Evolutionary conservation across 2,113 vertebrate species (phyloP).

Genomic region (Ovibos moschatus): DNA sequence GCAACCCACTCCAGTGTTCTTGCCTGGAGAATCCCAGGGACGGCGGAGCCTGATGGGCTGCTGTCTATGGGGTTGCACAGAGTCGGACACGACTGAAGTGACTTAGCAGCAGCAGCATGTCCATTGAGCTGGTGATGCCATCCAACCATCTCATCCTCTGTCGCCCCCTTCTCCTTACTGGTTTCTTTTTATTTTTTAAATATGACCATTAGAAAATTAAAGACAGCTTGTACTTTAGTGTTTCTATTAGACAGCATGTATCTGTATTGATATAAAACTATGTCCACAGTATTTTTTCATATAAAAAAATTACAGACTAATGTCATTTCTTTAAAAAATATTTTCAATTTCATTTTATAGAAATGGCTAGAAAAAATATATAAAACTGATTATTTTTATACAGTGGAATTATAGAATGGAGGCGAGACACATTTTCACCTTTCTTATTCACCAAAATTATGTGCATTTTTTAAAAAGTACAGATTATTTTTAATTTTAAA

Average conservation of each 20-base stretch:
- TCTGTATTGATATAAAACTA: neutral
- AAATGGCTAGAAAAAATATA: neutral
- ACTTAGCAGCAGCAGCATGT: neutral
- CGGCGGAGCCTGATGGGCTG: no score
- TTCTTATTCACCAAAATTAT: neutral
- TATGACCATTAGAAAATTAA: neutral
- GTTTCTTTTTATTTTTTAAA: neutral
- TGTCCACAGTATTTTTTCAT: neutral
- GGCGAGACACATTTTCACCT: neutral
- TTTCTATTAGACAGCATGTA: neutral
- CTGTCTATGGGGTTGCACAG: rapidly evolving
- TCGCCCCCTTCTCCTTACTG: neutral
- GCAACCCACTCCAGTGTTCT: no score
- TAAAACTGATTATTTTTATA: neutral
- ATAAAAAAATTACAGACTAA: neutral
- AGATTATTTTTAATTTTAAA: neutral
- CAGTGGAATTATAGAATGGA: neutral
- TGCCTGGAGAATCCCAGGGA: no score
- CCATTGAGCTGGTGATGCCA: neutral
- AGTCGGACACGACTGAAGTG: no score
- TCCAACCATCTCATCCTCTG: neutral
- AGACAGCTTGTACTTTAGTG: neutral
- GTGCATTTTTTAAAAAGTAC: neutral
- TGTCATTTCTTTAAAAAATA: neutral
- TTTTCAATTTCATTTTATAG: neutral